These are phyloP conservation scores for Scrobipalpa costella DNA, from an alignment of 2,888 invertebrate genomes.

Conservation along the genomic window DNA sequence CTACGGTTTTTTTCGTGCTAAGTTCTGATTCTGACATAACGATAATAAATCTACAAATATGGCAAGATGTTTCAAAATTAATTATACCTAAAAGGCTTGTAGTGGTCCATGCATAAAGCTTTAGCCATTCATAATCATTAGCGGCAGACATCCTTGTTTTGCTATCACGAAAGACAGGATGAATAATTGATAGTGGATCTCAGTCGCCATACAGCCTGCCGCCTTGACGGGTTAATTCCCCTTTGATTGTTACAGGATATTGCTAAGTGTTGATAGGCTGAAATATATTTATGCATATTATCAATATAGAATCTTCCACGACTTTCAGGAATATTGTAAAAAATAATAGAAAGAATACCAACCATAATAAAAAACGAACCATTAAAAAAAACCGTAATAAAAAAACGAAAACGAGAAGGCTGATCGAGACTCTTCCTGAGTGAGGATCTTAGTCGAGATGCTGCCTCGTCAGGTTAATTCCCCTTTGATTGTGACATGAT, in stretches of 20 bases:
- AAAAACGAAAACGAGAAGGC: too few relatives aligned
- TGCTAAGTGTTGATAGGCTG: not conserved
- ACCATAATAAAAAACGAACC: too few relatives aligned
- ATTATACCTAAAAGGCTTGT: too few relatives aligned
- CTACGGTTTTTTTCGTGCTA: too few relatives aligned
- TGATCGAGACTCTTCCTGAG: too few relatives aligned
- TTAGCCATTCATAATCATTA: constrained; percentile 20
- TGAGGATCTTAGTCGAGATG: constrained; percentile 47
- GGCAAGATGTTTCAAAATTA: too few relatives aligned
- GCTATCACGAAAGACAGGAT: constrained; percentile 52
- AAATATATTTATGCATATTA: not conserved
- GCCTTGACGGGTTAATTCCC: constrained; percentile 61
- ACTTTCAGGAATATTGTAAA: too few relatives aligned
- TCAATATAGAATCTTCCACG: not conserved
- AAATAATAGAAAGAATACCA: too few relatives aligned
- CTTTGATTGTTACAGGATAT: constrained; percentile 50
- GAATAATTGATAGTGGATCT: constrained; percentile 60
- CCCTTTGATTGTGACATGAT: not conserved
- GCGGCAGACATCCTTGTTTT: constrained; percentile 45
- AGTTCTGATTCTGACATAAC: too few relatives aligned
- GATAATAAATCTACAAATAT: too few relatives aligned
- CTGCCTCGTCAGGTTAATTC: not conserved
- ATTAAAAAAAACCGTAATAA: too few relatives aligned
- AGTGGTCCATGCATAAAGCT: too few relatives aligned
- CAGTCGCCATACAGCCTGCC: constrained; percentile 51